Evolutionary conservation across 2,797 vertebrate species (phyloP).

Genomic region (Oophaga sylvatica): DNA sequence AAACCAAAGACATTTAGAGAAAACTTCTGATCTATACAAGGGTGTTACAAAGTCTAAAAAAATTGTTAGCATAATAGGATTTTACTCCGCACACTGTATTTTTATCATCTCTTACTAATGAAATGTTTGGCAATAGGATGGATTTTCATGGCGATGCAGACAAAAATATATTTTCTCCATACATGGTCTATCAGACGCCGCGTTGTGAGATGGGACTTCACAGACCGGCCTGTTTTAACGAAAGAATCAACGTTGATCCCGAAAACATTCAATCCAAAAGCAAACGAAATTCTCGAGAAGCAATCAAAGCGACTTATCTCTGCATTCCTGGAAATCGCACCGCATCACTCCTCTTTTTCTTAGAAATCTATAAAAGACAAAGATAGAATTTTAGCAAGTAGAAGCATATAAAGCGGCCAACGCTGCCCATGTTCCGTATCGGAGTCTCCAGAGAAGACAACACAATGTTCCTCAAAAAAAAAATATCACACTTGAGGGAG

Average conservation of each 20-base stretch:
- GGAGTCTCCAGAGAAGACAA: neutral
- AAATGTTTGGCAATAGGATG: neutral
- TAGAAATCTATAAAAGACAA: slow-evolving; percentile 27
- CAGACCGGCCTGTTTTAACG: neutral
- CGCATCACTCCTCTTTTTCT: slow-evolving; percentile 21
- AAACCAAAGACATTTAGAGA: neutral
- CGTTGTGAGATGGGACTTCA: neutral
- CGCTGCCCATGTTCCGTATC: neutral
- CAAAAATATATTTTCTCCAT: neutral
- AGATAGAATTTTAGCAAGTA: neutral
- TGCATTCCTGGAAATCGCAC: slow-evolving; percentile 10
- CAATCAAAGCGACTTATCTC: neutral
- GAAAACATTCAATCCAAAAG: neutral
- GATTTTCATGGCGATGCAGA: neutral
- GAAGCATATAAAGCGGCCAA: slow-evolving; percentile 3
- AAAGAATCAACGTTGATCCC: neutral
- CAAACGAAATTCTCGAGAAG: neutral
- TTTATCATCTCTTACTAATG: neutral
- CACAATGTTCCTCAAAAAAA: slow-evolving; percentile 14
- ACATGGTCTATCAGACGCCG: neutral
- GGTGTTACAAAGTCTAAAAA: neutral
- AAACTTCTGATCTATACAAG: neutral
- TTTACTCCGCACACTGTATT: neutral
- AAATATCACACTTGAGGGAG: slow-evolving; percentile 11
- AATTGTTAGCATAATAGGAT: neutral